Evolutionary conservation across 2,113 vertebrate species (phyloP).

Genomic region (Elephantulus edwardii): DNA sequence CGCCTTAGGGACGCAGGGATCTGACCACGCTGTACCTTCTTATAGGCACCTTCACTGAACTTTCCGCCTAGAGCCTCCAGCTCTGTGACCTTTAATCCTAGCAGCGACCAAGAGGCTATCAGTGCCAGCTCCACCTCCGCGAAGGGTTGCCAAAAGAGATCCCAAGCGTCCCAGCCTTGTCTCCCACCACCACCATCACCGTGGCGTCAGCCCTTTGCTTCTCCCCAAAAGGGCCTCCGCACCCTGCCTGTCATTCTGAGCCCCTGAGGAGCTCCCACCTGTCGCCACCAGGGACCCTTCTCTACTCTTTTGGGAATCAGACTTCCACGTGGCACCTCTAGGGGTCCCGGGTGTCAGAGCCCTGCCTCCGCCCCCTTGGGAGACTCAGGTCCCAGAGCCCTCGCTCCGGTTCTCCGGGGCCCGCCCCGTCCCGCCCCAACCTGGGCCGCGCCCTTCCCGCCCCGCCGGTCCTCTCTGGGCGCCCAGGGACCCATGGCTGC

Average conservation of each 20-base stretch:
- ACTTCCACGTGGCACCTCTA: neutral
- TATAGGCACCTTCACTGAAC: neutral
- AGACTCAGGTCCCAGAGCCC: neutral
- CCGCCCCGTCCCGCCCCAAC: slow-evolving; percentile 78
- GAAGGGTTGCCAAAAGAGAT: neutral
- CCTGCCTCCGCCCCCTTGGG: neutral
- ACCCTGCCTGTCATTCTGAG: neutral
- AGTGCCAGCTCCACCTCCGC: neutral
- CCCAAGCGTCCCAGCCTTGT: neutral
- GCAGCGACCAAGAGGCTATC: neutral
- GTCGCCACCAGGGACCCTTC: neutral
- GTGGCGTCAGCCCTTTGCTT: no score
- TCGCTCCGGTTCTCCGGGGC: slow-evolving; percentile 1
- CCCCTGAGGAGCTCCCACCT: no score
- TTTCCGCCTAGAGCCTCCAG: neutral
- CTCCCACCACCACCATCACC: neutral
- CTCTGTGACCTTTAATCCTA: slow-evolving; percentile 13
- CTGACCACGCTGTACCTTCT: no score
- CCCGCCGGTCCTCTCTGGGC: slow-evolving; percentile 72
- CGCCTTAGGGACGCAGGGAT: neutral
- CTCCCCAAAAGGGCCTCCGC: neutral
- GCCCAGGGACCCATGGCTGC: slow-evolving; percentile 73
- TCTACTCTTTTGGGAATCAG: neutral
- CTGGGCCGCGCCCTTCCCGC: slow-evolving; percentile 82
- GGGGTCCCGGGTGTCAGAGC: neutral